These are phyloP conservation scores for Galerucella nymphaeae DNA, from an alignment of 2,888 invertebrate species.

Conservation along the genomic window DNA sequence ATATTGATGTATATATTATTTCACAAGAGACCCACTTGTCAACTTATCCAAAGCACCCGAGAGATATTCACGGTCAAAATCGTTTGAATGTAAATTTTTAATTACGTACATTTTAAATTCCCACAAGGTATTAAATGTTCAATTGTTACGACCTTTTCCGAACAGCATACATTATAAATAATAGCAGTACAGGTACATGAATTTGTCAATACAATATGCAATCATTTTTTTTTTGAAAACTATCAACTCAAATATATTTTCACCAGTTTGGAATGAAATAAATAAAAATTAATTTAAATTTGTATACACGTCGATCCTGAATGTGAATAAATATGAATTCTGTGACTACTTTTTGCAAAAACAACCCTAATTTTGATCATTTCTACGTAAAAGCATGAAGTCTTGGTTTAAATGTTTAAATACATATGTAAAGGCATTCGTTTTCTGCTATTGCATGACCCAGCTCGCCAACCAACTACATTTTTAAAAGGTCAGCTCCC, in stretches of 20 bases:
- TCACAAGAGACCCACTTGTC: conserved; percentile 55
- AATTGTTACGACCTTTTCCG: conserved; percentile 37
- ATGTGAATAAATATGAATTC: too few species aligned
- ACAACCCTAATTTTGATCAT: too few species aligned
- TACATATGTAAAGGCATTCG: conserved; percentile 48
- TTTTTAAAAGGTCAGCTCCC: conserved; percentile 62
- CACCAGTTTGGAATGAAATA: too few species aligned
- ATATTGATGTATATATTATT: conserved; percentile 55
- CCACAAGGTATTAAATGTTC: conserved; percentile 42
- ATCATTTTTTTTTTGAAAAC: not conserved
- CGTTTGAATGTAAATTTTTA: conserved; percentile 51
- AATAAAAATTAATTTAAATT: too few species aligned
- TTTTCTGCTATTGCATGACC: conserved; percentile 51
- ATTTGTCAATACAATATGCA: conserved; percentile 4
- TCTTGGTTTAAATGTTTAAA: conserved; percentile 48
- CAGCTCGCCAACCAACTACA: conserved; percentile 55
- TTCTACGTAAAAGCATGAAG: too few species aligned
- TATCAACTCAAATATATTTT: not conserved
- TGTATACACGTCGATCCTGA: not conserved
- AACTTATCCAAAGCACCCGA: conserved; percentile 50
- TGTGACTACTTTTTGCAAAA: too few species aligned
- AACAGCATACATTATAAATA: conserved; percentile 41
- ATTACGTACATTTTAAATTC: conserved; percentile 46
- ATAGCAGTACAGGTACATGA: not conserved
- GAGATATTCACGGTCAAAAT: conserved; percentile 47